Percentiles rank a stretch among this genome's conserved stretches.
phyloP scores from a whole-genome alignment of 2,888 invertebrate genomes.

The Tetramorium bicarinatum region DNA sequence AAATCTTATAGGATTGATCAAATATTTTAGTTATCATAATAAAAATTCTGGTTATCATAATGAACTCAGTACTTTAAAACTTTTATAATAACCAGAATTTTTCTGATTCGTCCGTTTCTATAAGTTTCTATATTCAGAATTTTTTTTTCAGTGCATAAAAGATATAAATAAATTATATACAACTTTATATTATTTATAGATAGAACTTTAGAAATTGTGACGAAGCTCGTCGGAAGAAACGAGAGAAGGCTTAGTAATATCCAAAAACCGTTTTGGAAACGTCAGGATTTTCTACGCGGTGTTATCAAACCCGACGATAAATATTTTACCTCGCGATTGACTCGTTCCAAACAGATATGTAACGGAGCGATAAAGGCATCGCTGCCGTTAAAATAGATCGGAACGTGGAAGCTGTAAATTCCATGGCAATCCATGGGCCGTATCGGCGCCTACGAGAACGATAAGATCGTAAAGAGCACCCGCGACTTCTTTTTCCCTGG shows the following conservation, averaged over 20 bases:
- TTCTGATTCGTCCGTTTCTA: too few relatives aligned
- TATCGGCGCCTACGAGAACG: constrained; percentile 46
- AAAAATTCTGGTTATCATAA: too few relatives aligned
- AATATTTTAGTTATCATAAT: too few relatives aligned
- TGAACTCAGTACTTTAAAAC: too few relatives aligned
- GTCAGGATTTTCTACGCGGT: neutral
- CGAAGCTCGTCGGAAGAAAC: neutral
- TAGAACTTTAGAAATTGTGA: neutral
- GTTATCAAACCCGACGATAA: neutral
- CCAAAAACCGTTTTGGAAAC: neutral
- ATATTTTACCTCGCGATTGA: neutral
- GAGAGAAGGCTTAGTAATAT: neutral
- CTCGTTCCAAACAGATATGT: neutral
- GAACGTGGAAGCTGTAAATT: constrained; percentile 74
- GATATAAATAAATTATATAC: neutral
- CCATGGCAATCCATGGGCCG: constrained; percentile 6
- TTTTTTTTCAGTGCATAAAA: neutral
- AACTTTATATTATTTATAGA: too few relatives aligned
- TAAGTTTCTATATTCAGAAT: too few relatives aligned
- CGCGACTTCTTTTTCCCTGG: constrained; percentile 58
- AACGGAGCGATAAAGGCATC: neutral
- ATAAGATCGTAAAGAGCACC: constrained; percentile 64
- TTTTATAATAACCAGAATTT: too few relatives aligned
- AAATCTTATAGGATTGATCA: too few relatives aligned
- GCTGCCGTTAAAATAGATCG: constrained; percentile 72